Evolutionary conservation across 2,797 vertebrate genomes (phyloP), one percentile per base, ranked within the genome.

Genomic region (Pithecia hirsuta): DNA sequence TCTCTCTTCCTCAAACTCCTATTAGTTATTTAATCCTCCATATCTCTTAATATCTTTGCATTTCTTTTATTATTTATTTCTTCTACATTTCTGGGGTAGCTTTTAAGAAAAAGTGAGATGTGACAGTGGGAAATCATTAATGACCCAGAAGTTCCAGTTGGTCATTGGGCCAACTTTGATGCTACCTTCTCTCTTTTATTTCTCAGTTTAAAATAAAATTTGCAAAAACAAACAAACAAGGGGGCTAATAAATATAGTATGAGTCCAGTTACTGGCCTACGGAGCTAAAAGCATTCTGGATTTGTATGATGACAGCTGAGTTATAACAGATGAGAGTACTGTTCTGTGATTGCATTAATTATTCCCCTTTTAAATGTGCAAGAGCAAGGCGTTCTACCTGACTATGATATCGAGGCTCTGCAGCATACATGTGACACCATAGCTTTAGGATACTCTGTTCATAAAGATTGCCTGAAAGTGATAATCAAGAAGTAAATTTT

Each of bases 201-300:
- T 79, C 24, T 74, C 39, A 64, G 33, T 94, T 95, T 61, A 85
- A 89, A 88, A 74, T 95, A 41, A 67, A 89, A 95, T 87, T 28
- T 7, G 7, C 57, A 64, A 30, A 64, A 92, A 64, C 14, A 86
- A 74, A 75, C 64, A 59, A 70, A 52, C 1, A 52, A 52, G 50
- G 84, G 86, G 24, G 20, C 41, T 76, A 19, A 72, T 78, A 78
- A 78, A 44, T 46, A 8, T 70, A 67, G n/a, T 41, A 3, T 55
- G 33, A 76, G 10, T 85, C 67, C 4, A 17, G 86, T 46, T 46
- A n/a, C 39, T 78, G 10, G 22, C 44, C 67, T 30, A 57, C 78
- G 52, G 28, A 26, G 4, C 28, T 78, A 10, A 86, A 72, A 90
- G 24, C 67, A 44, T 89, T 80, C 70, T 89, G 28, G 19, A 36